Evolutionary conservation across 2,797 vertebrate genomes (phyloP).

Genomic region (Chaetophractus vellerosus): DNA sequence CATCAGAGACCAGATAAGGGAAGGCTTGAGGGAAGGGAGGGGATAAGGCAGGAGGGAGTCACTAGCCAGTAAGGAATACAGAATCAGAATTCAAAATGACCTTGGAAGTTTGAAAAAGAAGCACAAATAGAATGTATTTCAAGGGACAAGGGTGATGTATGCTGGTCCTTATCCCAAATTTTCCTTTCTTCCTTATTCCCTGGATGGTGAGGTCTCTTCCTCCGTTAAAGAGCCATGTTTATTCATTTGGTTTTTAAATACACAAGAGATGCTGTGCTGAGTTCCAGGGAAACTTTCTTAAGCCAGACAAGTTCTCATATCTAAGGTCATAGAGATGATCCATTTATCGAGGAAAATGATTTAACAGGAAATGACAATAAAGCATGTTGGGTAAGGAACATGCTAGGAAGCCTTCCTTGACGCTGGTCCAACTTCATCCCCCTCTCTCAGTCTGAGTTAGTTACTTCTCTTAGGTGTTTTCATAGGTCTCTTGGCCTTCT

Average conservation of each 20-base stretch:
- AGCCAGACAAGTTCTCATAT: neutral
- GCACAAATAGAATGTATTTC: neutral
- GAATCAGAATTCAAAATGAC: slow-evolving; percentile 50
- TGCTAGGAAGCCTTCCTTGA: neutral
- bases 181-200: neutral
- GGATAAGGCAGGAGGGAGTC: neutral
- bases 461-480: neutral
- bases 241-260: neutral
- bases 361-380: neutral
- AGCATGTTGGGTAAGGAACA: neutral
- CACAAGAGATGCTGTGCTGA: neutral
- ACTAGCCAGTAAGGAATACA: neutral
- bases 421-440: neutral
- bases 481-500: neutral
- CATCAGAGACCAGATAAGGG: neutral
- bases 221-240: neutral
- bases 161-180: neutral
- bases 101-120: slow-evolving; percentile 16
- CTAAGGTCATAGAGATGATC: neutral
- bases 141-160: neutral
- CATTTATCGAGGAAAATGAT: neutral
- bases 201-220: rapidly evolving
- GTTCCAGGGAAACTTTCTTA: neutral
- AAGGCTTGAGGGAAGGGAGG: neutral
- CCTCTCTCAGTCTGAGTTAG: neutral